Base-by-base conservation (phyloP, 2,888 invertebrate genomes). In the Antitype chi region DNA sequence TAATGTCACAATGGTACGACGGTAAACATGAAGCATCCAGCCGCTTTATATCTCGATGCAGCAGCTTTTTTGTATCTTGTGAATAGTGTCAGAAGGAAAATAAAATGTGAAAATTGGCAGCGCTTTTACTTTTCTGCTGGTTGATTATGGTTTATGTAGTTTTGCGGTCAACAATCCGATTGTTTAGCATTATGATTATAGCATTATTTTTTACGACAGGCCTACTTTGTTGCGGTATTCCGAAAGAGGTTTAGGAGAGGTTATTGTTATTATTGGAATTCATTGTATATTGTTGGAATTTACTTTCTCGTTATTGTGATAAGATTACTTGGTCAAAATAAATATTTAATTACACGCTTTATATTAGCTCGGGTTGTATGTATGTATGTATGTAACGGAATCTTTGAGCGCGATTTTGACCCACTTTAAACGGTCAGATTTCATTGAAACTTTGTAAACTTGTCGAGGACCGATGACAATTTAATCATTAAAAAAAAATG, bases 1-100 rank as follows among this genome's bases (percentile, higher is more conserved):
- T 83, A 84, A 85, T 85, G 72, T 81, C 57, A 81, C 55, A 67
- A 47, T 55, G 59, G 53, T 64, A 62, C 43, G n/a, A 43, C 3
- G 32, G 71, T 67, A 74, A 74, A 76, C 70, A 80, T 64, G n/a
- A 20, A 38, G 47, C 43, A 64, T 73, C n/a, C 32, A 62, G 66
- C 59, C 25, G 57, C 67, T 76, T 84, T 74, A 70, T 47, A 38
- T 28, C 38, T 52, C 49, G 60, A 25, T 68, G 49, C n/a, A 66
- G 66, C 60, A 23, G 57, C 32, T 68, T 78, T 81, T 73, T 69
- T 84, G 9, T 59, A n/a, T 20, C 17, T 52, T 28, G n/a, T 80
- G 49, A 49, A 83, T 63, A 28, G 77, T 38, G 55, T 28, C 8
- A 13, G n/a, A 15, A 32, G 8, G 5, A 43, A 25, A 69, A 43